Base-by-base conservation (phyloP, 2,113 vertebrate species). In the Onychostoma macrolepis region DNA sequence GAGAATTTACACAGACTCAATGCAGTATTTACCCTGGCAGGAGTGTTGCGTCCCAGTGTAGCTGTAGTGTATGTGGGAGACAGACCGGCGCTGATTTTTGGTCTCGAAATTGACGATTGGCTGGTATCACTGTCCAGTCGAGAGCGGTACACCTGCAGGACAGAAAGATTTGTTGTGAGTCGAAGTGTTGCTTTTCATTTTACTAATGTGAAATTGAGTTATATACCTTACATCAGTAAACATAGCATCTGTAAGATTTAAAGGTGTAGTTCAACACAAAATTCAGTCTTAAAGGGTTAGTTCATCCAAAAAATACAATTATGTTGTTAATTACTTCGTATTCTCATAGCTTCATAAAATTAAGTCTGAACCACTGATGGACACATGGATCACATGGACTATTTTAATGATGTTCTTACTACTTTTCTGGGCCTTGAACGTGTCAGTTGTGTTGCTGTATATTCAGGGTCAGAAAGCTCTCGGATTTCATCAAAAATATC, bases 71-170 rank as follows among this genome's bases (percentile, higher is more conserved):
- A 95, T 94, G 69, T 96, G 94, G 0, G 96, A 94, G 90, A 90
- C 36, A 88, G 85, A 0, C 95, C 94, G 0, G 92, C 91, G 15
- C 91, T 92, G 0, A 92, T 90, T 90, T 94, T 96, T 9, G 94
- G 90, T 43, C 92, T 93, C 36, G 56, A 61, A 61, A 94, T 89
- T 17, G 92, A 71, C 0, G 94, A 89, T 36, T 94, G 90, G 33
- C 94, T 90, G 0, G 91, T 69, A 7, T 96, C 94, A 0, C 94
- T 92, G 78, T 98, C 98, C 36, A 95, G 90, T 90, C 97, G 98
- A 71, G 97, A 97, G 86, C 97, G 96, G 80, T 96, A 99, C 85
- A 99, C 96, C 97, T 99, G 90, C 19, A 88, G 17, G 28, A n/a
- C 1, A 30, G 4, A 63, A 41, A 78, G 13, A 53, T 3, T 17